Base-by-base conservation (phyloP, 2,797 vertebrate species). In the Arrhamphus sclerolepis region DNA sequence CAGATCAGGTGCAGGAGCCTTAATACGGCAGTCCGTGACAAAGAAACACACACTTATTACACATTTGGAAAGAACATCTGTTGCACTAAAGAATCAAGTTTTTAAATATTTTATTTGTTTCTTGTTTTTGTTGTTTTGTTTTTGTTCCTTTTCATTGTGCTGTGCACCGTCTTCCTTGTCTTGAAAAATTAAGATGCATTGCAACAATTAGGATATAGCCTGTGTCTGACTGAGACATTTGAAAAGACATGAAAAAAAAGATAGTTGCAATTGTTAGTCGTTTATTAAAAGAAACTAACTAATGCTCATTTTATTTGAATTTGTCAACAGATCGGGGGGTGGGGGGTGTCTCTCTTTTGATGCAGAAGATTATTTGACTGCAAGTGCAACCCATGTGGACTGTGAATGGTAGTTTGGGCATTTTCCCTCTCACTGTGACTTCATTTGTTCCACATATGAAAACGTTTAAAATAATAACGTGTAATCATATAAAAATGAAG, bases 1-100 rank as follows among this genome's bases (percentile, higher is more conserved):
- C 77, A 77, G 58, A 87, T 84, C 88, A 90, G 82, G 83, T 90
- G 87, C 82, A 83, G 42, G 61, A 82, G 65, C 76, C 77, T 75
- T 63, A 60, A 70, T 26, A 59, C 63, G 54, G 50, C 63, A 78
- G 49, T 46, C 62, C 58, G 5, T 62, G 66, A 82, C 73, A 79
- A 71, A 80, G 67, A 77, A 56, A 74, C 57, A 49, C 46, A 60
- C 70, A 58, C 66, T 56, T 55, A 44, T 54, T 14, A 38, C 34
- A 13, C 7, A 38, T 38, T 38, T 38, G 34, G 34, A 38, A 38
- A 14, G 11, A 64, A 6, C 0, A 53, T 46, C 41, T 50, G 46
- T 38, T 62, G 50, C 56, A 8, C 7, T 21, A 31, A 72, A 56
- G 62, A 60, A 38, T 16, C 16, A 42, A 63, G 4, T 24, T 57